A percentile compares a stretch with the other conserved stretches of the same genome.
These are phyloP conservation scores for Hemiprocne comata DNA, from an alignment of 2,113 vertebrate species.

Conservation along the genomic window DNA sequence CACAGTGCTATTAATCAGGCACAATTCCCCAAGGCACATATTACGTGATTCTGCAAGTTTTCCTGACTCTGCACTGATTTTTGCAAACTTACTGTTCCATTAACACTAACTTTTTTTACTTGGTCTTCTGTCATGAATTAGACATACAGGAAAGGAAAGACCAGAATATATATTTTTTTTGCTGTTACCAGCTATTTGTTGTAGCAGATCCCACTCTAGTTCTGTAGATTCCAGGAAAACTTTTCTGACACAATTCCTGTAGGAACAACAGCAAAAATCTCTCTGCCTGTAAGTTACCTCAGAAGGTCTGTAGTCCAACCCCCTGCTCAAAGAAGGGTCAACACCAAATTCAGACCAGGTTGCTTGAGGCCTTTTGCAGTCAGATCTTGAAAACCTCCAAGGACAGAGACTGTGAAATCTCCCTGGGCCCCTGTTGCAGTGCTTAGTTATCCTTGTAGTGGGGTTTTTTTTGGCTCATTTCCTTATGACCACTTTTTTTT, in stretches of 20 bases:
- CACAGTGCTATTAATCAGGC: neutral
- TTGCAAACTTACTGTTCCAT: slow-evolving; percentile 1
- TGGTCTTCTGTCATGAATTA: neutral
- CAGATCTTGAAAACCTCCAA: neutral
- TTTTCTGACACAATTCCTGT: neutral
- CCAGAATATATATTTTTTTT: neutral
- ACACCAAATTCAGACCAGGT: neutral
- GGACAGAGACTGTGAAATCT: neutral
- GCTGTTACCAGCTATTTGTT: neutral
- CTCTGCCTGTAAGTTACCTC: neutral
- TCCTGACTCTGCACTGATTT: slow-evolving; percentile 38
- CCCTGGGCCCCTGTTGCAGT: neutral
- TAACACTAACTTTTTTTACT: neutral
- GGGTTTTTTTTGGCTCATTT: neutral
- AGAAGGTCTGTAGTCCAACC: neutral
- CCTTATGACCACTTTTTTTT: neutral
- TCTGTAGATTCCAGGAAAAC: neutral
- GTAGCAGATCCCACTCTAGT: neutral
- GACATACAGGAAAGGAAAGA: neutral
- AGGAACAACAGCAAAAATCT: neutral
- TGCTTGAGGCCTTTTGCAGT: neutral
- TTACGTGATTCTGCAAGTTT: neutral
- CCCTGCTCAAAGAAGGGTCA: neutral
- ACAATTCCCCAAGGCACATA: neutral
- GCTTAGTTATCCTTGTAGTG: neutral